Percentiles rank a stretch among this genome's conserved stretches.
These are phyloP conservation scores for Caenorhabditis zanzibari DNA, from an alignment of 2,888 invertebrate species.

Conservation along the genomic window DNA sequence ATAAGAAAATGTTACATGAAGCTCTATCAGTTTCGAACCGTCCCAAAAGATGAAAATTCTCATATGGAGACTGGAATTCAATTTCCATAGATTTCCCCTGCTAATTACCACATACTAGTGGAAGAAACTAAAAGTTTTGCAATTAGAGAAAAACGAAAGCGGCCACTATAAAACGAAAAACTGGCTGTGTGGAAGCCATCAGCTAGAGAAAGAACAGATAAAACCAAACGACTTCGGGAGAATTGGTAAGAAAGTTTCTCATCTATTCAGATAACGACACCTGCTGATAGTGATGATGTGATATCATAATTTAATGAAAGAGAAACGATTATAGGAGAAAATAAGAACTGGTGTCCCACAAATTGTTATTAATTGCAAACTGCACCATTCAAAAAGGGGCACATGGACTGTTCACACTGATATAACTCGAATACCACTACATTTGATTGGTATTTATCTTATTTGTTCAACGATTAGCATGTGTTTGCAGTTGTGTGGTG, in stretches of 20 bases:
- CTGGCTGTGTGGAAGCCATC: not conserved
- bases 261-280: not conserved
- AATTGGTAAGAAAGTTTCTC: not conserved
- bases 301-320: too few species aligned
- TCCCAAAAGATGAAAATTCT: too few species aligned
- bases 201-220: not conserved
- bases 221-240: not conserved
- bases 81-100: not conserved
- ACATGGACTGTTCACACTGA: not conserved
- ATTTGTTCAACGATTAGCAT: slow-evolving; percentile 61
- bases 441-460: slow-evolving; percentile 4
- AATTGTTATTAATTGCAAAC: not conserved
- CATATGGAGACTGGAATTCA: not conserved
- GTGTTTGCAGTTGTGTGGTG: slow-evolving; percentile 41
- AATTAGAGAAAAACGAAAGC: slow-evolving; percentile 13
- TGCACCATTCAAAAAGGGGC: not conserved
- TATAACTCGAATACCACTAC: not conserved
- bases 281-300: slow-evolving; percentile 2
- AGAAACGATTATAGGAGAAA: too few species aligned
- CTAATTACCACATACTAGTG: not conserved
- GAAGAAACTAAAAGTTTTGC: slow-evolving; percentile 4
- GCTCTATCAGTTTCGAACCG: too few species aligned
- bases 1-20: too few species aligned
- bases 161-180: not conserved
- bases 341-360: not conserved